Conservation (phyloP, 1,140 invertebrate species). For the Telenomus remus region DNA sequence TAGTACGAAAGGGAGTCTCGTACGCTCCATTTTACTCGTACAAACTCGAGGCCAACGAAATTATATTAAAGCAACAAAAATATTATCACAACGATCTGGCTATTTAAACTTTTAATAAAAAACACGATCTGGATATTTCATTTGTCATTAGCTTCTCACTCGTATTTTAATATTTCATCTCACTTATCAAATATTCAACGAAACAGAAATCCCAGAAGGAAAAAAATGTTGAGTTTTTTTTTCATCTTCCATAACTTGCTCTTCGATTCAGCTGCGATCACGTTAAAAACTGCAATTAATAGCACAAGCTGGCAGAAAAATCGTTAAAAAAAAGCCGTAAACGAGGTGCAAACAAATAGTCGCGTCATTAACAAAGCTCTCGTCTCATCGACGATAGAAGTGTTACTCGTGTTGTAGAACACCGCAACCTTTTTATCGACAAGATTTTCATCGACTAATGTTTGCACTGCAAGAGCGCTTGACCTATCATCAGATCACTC, state of each 20-base stretch:
- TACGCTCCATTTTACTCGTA: conserved; percentile 28
- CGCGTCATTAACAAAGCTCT: background rate
- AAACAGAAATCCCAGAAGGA: no score
- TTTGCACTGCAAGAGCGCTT: conserved; percentile 29
- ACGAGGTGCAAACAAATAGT: conserved; percentile 2
- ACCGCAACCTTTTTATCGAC: conserved; percentile 8
- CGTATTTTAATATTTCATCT: no score
- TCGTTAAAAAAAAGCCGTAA: background rate
- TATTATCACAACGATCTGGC: conserved; percentile 20
- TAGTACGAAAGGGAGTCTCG: conserved; percentile 19
- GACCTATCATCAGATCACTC: conserved; percentile 18
- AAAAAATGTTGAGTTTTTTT: no score
- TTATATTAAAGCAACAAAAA: conserved; percentile 29
- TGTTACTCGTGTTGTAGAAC: conserved; percentile 6
- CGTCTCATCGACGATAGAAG: conserved; percentile 10
- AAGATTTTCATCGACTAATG: conserved; percentile 27
- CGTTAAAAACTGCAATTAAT: no score
- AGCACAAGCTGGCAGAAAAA: background rate
- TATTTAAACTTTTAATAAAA: conserved; percentile 10
- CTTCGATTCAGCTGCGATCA: no score
- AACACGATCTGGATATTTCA: conserved; percentile 17
- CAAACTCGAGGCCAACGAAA: conserved; percentile 25
- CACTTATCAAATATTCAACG: no score
- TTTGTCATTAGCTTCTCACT: background rate
- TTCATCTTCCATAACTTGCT: no score